Conservation (phyloP, 2,113 vertebrate genomes). For the Columba janthina region DNA sequence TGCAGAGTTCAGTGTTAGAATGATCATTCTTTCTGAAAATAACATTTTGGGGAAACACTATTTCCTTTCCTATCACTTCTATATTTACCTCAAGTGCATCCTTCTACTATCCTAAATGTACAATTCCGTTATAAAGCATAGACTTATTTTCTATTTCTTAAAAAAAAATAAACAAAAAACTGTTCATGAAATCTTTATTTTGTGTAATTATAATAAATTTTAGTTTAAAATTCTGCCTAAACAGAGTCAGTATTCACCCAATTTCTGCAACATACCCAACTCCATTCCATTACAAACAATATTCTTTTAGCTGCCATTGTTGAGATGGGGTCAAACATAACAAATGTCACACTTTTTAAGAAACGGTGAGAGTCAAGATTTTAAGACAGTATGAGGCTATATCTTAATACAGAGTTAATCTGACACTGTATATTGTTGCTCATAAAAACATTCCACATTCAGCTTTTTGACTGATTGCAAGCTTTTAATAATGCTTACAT, state of each 20-base stretch:
- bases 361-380: background rate
- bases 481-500: background rate
- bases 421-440: background rate
- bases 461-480: background rate
- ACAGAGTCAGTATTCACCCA: background rate
- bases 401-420: background rate
- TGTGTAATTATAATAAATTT: background rate
- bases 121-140: background rate
- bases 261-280: background rate
- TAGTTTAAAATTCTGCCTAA: background rate
- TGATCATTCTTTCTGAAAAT: background rate
- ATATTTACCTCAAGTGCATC: background rate
- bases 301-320: background rate
- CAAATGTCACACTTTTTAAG: background rate
- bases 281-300: background rate
- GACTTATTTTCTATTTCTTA: background rate
- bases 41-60: background rate
- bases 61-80: background rate
- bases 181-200: background rate
- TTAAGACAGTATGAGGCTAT: background rate
- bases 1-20: background rate
- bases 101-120: background rate
- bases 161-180: background rate
- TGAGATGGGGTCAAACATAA: background rate
- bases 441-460: background rate